A percentile compares a stretch with the other conserved stretches of the same genome.
Conservation (phyloP, 2,113 vertebrate species). For the Alligator sinensis region DNA sequence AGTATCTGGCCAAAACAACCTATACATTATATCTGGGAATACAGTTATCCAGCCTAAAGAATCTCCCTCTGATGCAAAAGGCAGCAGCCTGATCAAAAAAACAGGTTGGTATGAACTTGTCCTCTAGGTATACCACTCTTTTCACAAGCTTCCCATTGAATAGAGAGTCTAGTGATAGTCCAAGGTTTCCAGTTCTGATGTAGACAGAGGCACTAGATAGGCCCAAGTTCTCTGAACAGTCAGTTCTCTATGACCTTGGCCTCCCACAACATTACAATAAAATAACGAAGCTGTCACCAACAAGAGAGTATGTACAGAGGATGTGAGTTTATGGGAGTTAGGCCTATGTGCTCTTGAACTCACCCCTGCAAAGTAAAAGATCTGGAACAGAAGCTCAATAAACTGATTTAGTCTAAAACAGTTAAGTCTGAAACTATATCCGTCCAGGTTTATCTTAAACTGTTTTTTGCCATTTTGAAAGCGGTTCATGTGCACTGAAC, state of each 20-base stretch:
- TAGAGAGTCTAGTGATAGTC: neutral
- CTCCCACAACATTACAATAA: neutral
- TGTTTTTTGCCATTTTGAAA: no score
- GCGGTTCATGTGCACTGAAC: no score
- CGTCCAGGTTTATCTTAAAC: no score
- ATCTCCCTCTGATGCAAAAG: neutral
- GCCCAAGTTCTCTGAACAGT: neutral
- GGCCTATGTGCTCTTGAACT: neutral
- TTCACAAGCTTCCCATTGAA: neutral
- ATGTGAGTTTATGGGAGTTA: neutral
- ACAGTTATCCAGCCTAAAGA: conserved; percentile 16
- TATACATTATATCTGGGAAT: neutral
- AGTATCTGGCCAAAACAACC: neutral
- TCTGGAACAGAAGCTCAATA: no score
- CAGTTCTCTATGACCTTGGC: neutral
- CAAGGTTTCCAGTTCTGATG: fast-evolving
- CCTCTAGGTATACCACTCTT: neutral
- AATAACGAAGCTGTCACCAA: neutral
- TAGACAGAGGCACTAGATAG: neutral
- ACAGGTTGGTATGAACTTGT: neutral
- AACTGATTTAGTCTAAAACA: no score
- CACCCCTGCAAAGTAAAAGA: neutral
- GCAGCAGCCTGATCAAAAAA: conserved; percentile 25
- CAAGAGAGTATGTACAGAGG: neutral
- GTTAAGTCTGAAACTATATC: no score